These are phyloP conservation scores for Melinaea marsaeus DNA, from an alignment of 2,888 invertebrate species.

Conservation along the genomic window DNA sequence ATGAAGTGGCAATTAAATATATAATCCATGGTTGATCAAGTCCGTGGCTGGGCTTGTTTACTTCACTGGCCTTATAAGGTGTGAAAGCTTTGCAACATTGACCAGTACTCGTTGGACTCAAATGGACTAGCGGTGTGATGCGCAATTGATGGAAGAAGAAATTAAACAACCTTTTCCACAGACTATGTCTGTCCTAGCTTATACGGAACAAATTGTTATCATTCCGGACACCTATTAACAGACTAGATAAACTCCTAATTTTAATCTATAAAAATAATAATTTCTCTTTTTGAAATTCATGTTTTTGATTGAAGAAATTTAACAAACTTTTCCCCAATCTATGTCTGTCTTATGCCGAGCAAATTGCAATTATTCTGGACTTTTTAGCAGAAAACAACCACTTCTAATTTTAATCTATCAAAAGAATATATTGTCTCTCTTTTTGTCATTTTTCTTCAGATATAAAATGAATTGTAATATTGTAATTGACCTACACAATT, in stretches of 20 bases:
- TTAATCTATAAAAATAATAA: not conserved
- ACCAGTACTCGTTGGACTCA: conserved; percentile 54
- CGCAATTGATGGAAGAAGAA: conserved; percentile 43
- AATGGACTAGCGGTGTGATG: conserved; percentile 57
- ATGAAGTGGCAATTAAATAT: conserved; percentile 66
- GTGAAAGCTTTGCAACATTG: conserved; percentile 73
- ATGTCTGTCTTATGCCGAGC: too few species aligned
- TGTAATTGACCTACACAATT: not conserved
- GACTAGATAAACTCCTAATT: too few species aligned
- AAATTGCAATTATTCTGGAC: too few species aligned
- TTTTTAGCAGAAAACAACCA: too few species aligned
- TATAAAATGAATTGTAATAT: not conserved
- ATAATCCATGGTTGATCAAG: conserved; percentile 66
- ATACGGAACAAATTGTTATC: too few species aligned
- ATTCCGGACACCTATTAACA: too few species aligned
- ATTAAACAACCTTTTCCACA: conserved; percentile 6
- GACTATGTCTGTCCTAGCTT: not conserved
- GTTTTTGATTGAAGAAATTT: too few species aligned
- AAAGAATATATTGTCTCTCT: conserved; percentile 11
- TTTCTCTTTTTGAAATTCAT: conserved; percentile 10
- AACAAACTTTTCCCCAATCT: too few species aligned
- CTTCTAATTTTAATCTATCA: not conserved
- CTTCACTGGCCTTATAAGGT: conserved; percentile 64
- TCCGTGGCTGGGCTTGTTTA: conserved; percentile 64
- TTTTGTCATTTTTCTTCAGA: conserved; percentile 11